Evolutionary conservation across 2,113 vertebrate species (phyloP), one percentile per base, ranked within the genome.

Genomic region (Entomyzon cyanotis): DNA sequence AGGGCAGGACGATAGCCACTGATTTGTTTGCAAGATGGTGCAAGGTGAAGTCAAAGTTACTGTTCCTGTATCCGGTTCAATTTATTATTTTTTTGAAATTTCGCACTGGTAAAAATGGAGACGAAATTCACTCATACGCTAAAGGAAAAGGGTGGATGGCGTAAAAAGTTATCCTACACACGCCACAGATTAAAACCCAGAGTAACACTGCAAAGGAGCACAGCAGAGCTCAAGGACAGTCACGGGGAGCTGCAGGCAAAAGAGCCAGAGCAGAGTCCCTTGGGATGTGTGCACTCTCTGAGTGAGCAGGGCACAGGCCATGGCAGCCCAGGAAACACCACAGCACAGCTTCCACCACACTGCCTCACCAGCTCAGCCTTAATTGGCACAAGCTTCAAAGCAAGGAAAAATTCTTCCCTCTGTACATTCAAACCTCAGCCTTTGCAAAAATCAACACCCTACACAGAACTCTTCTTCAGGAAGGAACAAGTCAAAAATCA

Each of bases 1-100:
- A 96, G 87, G 89, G 88, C 90, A 70, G 60, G 30, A 37, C 0
- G 52, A 96, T 56, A 91, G 89, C 59, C 0, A 0, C 84, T 91
- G 96, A 96, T 85, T 56, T 70, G 87, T 94, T 95, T 94, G 91
- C 92, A 96, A 93, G 90, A 84, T 78, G 92, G 88, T 78, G 73
- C 89, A 86, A 96, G 89, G 94, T 93, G 81, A 96, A 94, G 67
- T 87, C 91, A 74, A 84, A 95, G 71, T 81, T 91, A 91, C 78
- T 49, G 44, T 73, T 91, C 63, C 65, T 79, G 49, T 67, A 91
- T 94, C 78, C 89, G 85, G 78, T 59, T 93, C 71, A 16, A 55
- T 59, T 84, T 16, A 0, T 30, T 85, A 3, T 8, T 39, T 65
- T 22, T 37, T 67, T 58, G 28, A 6, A 18, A 52, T 84, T 78